Conservation (phyloP, 2,797 vertebrate species). For the Hydrolagus colliei region DNA sequence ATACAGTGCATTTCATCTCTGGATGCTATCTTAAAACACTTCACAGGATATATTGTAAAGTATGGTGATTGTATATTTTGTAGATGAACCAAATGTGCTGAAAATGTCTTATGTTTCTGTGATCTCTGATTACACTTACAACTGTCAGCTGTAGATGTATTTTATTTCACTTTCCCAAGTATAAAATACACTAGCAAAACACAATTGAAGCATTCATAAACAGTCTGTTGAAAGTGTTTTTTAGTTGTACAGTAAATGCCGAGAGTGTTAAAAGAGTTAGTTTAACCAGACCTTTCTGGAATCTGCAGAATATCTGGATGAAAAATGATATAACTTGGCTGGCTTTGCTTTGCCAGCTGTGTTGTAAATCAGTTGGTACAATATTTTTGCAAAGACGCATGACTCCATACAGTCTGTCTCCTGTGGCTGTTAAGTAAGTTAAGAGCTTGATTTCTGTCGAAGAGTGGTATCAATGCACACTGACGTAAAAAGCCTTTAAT, state of each 20-base stretch:
- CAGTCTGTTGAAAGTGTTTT: not conserved
- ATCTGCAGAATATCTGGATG: conserved; percentile 19
- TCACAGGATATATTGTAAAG: too few relatives aligned
- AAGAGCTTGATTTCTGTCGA: conserved; percentile 4
- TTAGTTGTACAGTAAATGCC: not conserved
- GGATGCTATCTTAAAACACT: too few relatives aligned
- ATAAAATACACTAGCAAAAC: not conserved
- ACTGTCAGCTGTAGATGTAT: not conserved
- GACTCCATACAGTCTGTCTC: not conserved
- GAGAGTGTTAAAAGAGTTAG: not conserved
- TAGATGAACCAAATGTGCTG: too few relatives aligned
- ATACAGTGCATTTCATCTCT: too few relatives aligned
- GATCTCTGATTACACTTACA: not conserved
- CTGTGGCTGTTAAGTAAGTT: not conserved
- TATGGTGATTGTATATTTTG: too few relatives aligned
- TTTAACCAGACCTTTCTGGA: not conserved
- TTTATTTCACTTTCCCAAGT: not conserved
- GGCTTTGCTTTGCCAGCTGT: conserved; percentile 34
- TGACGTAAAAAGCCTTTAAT: not conserved
- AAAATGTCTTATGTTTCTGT: not conserved
- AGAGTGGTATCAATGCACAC: not conserved
- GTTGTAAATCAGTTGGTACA: conserved; percentile 32
- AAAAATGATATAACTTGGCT: conserved; percentile 34
- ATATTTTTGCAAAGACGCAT: not conserved
- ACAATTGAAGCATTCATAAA: not conserved